Base-by-base conservation (phyloP, 2,888 invertebrate genomes). In the Mellilla xanthometata region DNA sequence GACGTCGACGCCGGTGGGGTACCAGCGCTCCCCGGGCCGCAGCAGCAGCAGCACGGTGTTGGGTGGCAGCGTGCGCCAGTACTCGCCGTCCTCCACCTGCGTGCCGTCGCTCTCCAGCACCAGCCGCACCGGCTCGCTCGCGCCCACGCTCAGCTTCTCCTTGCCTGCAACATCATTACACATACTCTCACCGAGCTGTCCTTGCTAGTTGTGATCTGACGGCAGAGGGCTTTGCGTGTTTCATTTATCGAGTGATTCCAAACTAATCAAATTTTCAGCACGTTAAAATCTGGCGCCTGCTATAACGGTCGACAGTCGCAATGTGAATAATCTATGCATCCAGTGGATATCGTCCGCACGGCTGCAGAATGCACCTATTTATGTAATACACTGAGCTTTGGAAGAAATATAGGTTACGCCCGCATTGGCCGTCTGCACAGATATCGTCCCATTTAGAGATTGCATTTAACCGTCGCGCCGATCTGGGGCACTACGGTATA, bases 71-170 rank as follows among this genome's bases (percentile, higher is more conserved):
- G 97, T 97, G 69, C 96, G 94, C 92, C 98, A 98, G 91, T 97
- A 98, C 76, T 97, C 97, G 66, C 97, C 96, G 93, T 98, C 97
- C 80, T 98, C 97, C 36, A 98, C 96, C 90, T 98, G 97, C 59
- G 98, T 98, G 69, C 98, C 98, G 94, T 98, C 98, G 72, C 95
- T 94, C 91, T 98, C 98, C 63, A 98, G 91, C 77, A 98, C 97
- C 83, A 98, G 92, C 71, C 96, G 93, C 75, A 97, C 96, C 72
- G 94, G 95, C 91, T 97, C 97, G 81, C 94, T 93, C 79, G 94
- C 93, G 71, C 95, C 94, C 83, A 97, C 94, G 70, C 95, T 95
- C 75, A 97, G 91, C 91, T 97, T 97, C 91, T 97, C 97, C 80
- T 96, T 95, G 62, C 96, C 97, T 49, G 59, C n/a, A 12, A 23